Conservation (phyloP, 2,113 vertebrate genomes). For the Arothron firmamentum region DNA sequence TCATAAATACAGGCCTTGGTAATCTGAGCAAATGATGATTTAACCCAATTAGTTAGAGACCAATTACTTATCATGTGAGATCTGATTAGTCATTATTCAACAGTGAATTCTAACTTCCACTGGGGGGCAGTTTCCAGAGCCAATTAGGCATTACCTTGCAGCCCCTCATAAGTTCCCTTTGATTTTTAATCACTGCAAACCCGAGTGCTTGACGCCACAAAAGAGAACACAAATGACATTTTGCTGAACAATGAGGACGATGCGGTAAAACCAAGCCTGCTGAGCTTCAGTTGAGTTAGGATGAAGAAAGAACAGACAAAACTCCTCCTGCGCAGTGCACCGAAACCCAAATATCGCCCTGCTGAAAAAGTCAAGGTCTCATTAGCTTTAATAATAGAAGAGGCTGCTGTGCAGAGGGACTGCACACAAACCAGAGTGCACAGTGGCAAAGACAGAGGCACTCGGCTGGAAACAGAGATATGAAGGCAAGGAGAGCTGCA, state of each 20-base stretch:
- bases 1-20: background rate
- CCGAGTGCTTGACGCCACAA: too few relatives aligned
- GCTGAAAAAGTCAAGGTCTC: conserved; percentile 44
- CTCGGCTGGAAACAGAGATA: conserved; percentile 32
- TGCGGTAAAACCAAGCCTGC: too few relatives aligned
- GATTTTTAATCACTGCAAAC: too few relatives aligned
- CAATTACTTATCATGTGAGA: conserved; percentile 26
- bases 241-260: too few relatives aligned
- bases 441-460: conserved; percentile 31
- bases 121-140: conserved; percentile 8
- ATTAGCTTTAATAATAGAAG: conserved; percentile 64
- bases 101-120: conserved; percentile 24
- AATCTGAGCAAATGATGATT: conserved; percentile 5
- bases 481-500: background rate
- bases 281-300: too few relatives aligned
- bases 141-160: conserved; percentile 37
- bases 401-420: conserved; percentile 38
- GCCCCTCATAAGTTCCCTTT: conserved; percentile 3
- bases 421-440: conserved; percentile 31
- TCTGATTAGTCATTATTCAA: conserved; percentile 33
- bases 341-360: conserved; percentile 3
- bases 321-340: conserved; percentile 25
- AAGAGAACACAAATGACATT: too few relatives aligned
- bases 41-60: conserved; percentile 20
- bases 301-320: background rate